phyloP scores from a whole-genome alignment of 2,797 vertebrate species.

The Pseudocheirus occidentalis region DNA sequence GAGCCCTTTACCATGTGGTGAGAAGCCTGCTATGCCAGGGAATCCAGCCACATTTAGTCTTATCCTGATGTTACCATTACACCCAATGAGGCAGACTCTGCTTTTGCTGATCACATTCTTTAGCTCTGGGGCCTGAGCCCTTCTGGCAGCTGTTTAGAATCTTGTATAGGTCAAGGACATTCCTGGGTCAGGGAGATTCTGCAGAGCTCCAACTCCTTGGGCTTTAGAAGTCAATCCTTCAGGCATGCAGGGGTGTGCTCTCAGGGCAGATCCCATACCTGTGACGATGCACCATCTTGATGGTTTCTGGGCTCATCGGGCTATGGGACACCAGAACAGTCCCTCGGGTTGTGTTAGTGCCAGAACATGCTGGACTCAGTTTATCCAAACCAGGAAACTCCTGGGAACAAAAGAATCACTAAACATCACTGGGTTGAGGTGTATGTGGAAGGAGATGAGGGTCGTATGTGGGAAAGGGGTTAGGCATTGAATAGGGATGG shows the following conservation, averaged over 20 bases:
- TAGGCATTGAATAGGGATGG: conserved; percentile 19
- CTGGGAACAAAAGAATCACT: conserved; percentile 86
- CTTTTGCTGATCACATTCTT: neutral
- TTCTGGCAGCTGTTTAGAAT: neutral
- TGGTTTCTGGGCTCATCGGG: conserved; percentile 96
- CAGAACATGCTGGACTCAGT: conserved; percentile 91
- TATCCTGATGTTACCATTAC: neutral
- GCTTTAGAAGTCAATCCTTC: conserved; percentile 3
- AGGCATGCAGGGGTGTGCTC: conserved; percentile 16
- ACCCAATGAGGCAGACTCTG: neutral
- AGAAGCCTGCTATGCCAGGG: neutral
- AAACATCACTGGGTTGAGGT: conserved; percentile 7
- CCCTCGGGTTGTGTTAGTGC: conserved; percentile 90
- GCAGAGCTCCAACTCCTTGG: conserved; percentile 3
- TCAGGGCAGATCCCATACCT: conserved; percentile 85
- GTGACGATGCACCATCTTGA: conserved; percentile 96
- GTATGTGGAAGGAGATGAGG: neutral
- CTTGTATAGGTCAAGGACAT: neutral
- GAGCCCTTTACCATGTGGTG: neutral
- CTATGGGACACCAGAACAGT: conserved; percentile 92
- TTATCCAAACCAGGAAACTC: conserved; percentile 94
- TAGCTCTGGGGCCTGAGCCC: neutral
- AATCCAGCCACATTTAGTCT: neutral
- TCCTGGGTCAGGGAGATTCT: neutral
- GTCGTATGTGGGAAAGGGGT: neutral